Evolutionary conservation across 2,113 vertebrate genomes (phyloP).

Genomic region (Trematocara macrostoma): DNA sequence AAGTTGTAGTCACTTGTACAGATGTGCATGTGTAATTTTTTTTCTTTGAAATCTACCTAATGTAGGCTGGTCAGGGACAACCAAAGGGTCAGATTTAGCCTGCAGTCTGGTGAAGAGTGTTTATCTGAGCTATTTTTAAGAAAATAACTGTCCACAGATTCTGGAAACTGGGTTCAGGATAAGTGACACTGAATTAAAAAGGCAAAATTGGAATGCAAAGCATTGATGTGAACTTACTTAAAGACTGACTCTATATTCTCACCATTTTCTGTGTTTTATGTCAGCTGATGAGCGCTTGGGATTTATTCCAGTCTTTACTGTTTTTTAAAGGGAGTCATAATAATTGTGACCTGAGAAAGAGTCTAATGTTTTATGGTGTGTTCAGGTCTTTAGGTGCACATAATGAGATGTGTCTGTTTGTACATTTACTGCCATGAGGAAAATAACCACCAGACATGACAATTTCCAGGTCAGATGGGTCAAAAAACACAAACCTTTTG

Average conservation of each 20-base stretch:
- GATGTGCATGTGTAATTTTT: background rate
- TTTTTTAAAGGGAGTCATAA: background rate
- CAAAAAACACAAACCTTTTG: background rate
- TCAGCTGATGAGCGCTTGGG: background rate
- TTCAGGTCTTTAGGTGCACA: background rate
- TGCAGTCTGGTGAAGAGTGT: background rate
- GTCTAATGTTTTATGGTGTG: background rate
- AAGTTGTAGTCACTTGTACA: background rate
- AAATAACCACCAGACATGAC: slow-evolving; percentile 23
- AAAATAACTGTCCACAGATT: background rate
- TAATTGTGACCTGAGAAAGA: background rate
- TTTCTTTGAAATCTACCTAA: background rate
- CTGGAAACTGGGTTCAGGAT: background rate
- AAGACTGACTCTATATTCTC: background rate
- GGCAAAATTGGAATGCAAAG: background rate
- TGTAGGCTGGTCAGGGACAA: background rate
- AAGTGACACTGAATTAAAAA: background rate
- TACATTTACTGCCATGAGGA: background rate
- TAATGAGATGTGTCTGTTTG: background rate
- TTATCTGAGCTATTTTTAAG: background rate
- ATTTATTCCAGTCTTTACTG: background rate
- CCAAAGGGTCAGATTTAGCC: background rate
- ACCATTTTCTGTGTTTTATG: background rate
- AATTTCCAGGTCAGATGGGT: slow-evolving; percentile 3
- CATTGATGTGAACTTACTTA: background rate